Conservation (phyloP, 2,113 vertebrate species). For the Piaya cayana region DNA sequence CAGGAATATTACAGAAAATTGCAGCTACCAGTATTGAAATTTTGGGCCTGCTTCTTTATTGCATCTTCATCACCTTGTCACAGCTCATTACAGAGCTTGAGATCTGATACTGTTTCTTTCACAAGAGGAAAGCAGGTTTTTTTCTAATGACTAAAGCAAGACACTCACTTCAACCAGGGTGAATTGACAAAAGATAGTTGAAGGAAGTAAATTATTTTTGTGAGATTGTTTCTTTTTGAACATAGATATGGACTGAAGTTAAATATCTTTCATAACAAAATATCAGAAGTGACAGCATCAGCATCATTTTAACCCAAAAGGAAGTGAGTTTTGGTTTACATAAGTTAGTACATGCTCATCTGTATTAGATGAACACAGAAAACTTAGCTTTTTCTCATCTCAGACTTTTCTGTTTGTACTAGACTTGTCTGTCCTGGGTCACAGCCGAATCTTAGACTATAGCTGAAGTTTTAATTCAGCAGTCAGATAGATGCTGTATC, state of each 20-base stretch:
- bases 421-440: not conserved
- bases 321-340: not conserved
- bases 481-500: not conserved
- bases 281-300: not conserved
- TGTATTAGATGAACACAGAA: not conserved
- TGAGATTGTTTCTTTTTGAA: not conserved
- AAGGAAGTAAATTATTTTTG: not conserved
- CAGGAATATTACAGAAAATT: not conserved
- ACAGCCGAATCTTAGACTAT: not conserved
- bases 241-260: not conserved
- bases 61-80: not conserved
- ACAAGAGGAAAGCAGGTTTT: not conserved
- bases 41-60: not conserved
- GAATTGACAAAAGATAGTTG: not conserved
- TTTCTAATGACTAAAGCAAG: not conserved
- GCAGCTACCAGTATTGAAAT: not conserved
- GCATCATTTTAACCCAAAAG: not conserved
- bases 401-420: not conserved
- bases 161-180: not conserved
- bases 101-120: not conserved
- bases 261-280: not conserved
- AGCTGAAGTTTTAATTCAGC: not conserved
- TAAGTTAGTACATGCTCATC: not conserved
- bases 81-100: not conserved
- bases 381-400: not conserved